phyloP scores from a whole-genome alignment of 1,140 invertebrate species.

The Delia radicum region DNA sequence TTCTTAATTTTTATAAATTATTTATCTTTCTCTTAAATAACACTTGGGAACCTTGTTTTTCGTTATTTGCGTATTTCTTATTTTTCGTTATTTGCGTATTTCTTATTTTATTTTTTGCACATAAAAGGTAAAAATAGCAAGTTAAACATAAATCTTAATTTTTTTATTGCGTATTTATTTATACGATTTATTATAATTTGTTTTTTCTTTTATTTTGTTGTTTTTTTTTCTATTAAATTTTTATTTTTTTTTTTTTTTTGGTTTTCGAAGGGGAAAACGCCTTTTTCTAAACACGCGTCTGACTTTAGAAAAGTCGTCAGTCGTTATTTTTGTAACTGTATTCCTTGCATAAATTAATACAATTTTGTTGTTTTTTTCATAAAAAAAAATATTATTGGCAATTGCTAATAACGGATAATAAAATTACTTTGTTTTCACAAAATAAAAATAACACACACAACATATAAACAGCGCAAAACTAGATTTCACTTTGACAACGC shows the following conservation, averaged over 20 bases:
- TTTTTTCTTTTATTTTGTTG: background rate
- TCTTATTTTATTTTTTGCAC: background rate
- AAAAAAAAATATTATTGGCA: background rate
- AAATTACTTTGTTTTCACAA: background rate
- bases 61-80: background rate
- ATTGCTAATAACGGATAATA: background rate
- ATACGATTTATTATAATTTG: background rate
- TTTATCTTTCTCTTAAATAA: too few relatives aligned
- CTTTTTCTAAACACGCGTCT: background rate
- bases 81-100: background rate
- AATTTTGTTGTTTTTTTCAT: background rate
- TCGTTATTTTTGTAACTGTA: background rate
- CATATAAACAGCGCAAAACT: background rate
- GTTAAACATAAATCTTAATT: background rate
- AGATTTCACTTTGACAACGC: slow-evolving; percentile 3
- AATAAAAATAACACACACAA: background rate
- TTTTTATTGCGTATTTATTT: slow-evolving; percentile 5
- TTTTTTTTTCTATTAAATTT: background rate
- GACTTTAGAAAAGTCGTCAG: background rate
- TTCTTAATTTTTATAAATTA: background rate
- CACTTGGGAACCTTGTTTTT: too few relatives aligned
- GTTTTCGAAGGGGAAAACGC: background rate
- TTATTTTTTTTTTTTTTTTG: too few relatives aligned
- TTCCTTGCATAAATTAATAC: background rate
- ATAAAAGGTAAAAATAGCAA: background rate